Evolutionary conservation across 2,888 invertebrate species (phyloP).

Genomic region (Syritta pipiens): DNA sequence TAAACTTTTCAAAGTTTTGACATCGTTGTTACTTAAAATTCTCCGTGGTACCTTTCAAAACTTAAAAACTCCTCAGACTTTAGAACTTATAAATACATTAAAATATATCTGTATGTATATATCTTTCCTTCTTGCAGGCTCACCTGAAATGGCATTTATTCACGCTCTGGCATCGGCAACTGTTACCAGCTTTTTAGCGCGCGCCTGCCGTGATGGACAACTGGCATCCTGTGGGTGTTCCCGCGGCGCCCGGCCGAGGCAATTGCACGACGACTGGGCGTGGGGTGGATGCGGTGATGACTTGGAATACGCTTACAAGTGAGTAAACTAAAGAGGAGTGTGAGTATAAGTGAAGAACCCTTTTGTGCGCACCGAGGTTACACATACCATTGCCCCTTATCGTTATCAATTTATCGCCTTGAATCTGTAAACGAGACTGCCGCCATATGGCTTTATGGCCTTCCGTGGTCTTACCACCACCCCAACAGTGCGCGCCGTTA

Average conservation of each 20-base stretch:
- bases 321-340: conserved; percentile 76
- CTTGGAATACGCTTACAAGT: conserved; percentile 97
- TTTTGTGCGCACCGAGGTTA: conserved; percentile 26
- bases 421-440: conserved; percentile 45
- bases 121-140: conserved; percentile 81
- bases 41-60: not conserved
- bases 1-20: conserved; percentile 2
- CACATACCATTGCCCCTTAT: conserved; percentile 18
- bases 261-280: conserved; percentile 94
- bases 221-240: conserved; percentile 95
- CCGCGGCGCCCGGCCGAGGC: conserved; percentile 88
- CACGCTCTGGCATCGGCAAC: conserved; percentile 94
- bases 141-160: conserved; percentile 93
- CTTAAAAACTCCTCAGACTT: not conserved
- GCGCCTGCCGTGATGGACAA: conserved; percentile 94
- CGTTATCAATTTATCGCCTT: conserved; percentile 64
- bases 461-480: conserved; percentile 41
- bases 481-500: too few species aligned
- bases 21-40: conserved; percentile 1
- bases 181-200: conserved; percentile 92
- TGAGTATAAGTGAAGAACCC: conserved; percentile 32
- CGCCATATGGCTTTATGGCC: conserved; percentile 59
- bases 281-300: conserved; percentile 99
- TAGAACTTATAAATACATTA: conserved; percentile 1
- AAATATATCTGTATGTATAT: too few species aligned